Conservation (phyloP, 2,888 invertebrate species). For the Dromius quadrimaculatus region DNA sequence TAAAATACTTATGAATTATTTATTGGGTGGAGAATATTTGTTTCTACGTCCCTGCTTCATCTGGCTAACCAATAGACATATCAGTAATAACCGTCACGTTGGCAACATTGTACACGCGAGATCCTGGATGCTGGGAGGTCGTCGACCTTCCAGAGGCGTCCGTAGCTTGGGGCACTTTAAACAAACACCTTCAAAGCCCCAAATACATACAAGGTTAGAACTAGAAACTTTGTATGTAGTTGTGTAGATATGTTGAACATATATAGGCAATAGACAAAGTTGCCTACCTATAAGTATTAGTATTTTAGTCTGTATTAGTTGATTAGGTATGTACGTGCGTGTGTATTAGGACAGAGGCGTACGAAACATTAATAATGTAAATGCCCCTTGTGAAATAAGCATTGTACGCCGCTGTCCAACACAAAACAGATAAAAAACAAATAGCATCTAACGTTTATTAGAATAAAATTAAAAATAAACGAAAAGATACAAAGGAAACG, state of each 20-base stretch:
- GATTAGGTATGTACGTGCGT: neutral
- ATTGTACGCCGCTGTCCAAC: slow-evolving; percentile 1
- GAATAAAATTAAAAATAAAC: slow-evolving; percentile 38
- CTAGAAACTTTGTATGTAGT: neutral
- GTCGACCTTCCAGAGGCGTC: slow-evolving; percentile 40
- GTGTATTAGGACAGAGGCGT: too few species aligned
- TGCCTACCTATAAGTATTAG: neutral
- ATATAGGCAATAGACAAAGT: neutral
- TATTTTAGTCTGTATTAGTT: neutral
- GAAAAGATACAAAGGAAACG: slow-evolving; percentile 27
- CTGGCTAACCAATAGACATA: slow-evolving; percentile 41
- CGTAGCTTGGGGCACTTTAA: slow-evolving; percentile 23
- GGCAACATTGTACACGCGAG: slow-evolving; percentile 47
- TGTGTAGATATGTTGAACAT: neutral
- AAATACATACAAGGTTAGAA: neutral
- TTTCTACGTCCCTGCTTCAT: neutral
- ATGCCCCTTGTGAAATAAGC: too few species aligned
- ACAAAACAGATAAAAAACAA: slow-evolving; percentile 18
- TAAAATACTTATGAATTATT: neutral
- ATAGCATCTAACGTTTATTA: slow-evolving; percentile 23
- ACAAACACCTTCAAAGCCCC: slow-evolving; percentile 1
- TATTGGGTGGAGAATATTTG: neutral
- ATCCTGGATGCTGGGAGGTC: slow-evolving; percentile 50
- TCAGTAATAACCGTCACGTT: slow-evolving; percentile 43
- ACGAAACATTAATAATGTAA: too few species aligned